Evolutionary conservation across 2,888 invertebrate genomes (phyloP), one percentile per base, ranked within the genome.

Genomic region (Drosophila imparisetae): DNA sequence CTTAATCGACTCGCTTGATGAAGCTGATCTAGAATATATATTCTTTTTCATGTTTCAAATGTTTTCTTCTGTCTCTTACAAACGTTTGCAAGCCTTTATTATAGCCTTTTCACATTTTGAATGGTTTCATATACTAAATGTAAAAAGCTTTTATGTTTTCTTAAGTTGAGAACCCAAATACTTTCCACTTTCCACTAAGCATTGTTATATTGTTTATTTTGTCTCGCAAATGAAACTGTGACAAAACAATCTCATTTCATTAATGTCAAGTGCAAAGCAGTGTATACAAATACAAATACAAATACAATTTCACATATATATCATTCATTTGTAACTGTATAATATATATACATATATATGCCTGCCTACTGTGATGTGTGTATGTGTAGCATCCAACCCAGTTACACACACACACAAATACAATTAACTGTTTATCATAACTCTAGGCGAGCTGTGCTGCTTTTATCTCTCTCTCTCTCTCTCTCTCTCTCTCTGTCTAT

Each of bases 181-280:
- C 40, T 42, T 42, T 54, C 15, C 36, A 27, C 34, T 54, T 24
- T 3, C 10, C 40, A 5, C 11, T 4, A 15, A 10, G 30, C 40
- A 11, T 30, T 10, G 30, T 21, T 29, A 38, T 38, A 55, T 55
- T 48, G n/a, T 52, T 50, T 36, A 42, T 29, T 34, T 62, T 72
- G 55, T 29, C 15, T 36, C 52, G 27, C 66, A 67, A 48, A 40
- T 57, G 73, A 65, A 80, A 83, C 72, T 90, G 79, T 85, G 79
- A 75, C 86, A 81, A 81, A 88, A 79, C 88, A 83, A 88, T 86
- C 85, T 74, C 70, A 77, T 86, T 83, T 81, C 78, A 87, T 90
- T 84, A 78, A 86, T 86, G 84, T 80, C 87, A 90, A 87, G 90
- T 83, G 80, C 89, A 90, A 75, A 74, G 58, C 69, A 55, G 55